These are phyloP conservation scores for Resseliella maxima DNA, from an alignment of 2,888 invertebrate genomes.

Conservation along the genomic window DNA sequence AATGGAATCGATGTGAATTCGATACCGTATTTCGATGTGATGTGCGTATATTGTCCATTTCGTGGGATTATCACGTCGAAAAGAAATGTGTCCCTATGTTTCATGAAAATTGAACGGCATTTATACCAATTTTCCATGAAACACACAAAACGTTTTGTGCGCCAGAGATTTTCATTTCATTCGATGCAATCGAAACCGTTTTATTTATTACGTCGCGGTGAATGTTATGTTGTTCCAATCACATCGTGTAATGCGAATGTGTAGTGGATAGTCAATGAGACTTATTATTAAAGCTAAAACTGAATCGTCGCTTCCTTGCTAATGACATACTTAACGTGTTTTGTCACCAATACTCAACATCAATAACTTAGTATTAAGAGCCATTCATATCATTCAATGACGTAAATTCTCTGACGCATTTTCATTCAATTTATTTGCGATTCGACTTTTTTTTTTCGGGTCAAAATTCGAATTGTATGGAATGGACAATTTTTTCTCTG, in stretches of 20 bases:
- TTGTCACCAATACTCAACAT: background rate
- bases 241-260: background rate
- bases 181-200: background rate
- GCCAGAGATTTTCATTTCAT: slow-evolving; percentile 23
- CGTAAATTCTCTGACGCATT: background rate
- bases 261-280: background rate
- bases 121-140: slow-evolving; percentile 7
- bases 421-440: background rate
- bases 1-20: background rate
- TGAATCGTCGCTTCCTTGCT: background rate
- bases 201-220: background rate
- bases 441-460: background rate
- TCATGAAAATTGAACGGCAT: slow-evolving; percentile 42
- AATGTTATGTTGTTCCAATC: background rate
- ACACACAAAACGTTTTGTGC: background rate
- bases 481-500: background rate
- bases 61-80: slow-evolving; percentile 48
- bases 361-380: background rate
- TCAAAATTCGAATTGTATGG: background rate
- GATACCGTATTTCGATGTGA: background rate
- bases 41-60: background rate
- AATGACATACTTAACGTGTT: background rate
- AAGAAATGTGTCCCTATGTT: slow-evolving; percentile 3
- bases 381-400: background rate
- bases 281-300: slow-evolving; percentile 4